These are phyloP conservation scores for Xanthia icteritia DNA, from an alignment of 2,888 invertebrate species.

Conservation along the genomic window DNA sequence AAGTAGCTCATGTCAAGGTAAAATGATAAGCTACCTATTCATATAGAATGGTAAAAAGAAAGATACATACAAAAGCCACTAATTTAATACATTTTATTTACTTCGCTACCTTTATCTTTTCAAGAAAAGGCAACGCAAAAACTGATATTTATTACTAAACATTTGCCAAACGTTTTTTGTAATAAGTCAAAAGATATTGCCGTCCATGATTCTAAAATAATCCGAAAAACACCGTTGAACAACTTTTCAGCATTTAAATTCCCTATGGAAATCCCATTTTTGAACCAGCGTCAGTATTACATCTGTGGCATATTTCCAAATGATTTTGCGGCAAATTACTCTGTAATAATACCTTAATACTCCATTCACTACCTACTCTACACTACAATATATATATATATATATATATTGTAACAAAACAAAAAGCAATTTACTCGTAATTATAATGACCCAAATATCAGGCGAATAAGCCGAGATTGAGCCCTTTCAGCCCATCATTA, in stretches of 20 bases:
- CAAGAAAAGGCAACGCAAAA: neutral
- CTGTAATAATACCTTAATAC: neutral
- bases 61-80: neutral
- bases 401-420: conserved; percentile 44
- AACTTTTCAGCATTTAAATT: too few relatives aligned
- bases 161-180: conserved; percentile 4
- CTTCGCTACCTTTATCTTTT: neutral
- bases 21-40: neutral
- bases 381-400: too few relatives aligned
- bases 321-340: neutral
- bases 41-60: neutral
- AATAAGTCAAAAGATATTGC: too few relatives aligned
- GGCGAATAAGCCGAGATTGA: conserved; percentile 67
- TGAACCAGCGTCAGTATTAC: too few relatives aligned
- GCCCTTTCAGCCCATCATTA: conserved; percentile 71
- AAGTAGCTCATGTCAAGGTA: neutral
- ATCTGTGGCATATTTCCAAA: too few relatives aligned
- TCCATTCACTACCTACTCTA: conserved; percentile 39
- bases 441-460: conserved; percentile 69
- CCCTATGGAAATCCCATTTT: too few relatives aligned
- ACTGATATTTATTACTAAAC: neutral
- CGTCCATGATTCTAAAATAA: too few relatives aligned
- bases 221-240: too few relatives aligned
- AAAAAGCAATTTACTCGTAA: conserved; percentile 68
- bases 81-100: neutral